A percentile compares a stretch with the other conserved stretches of the same genome.
Evolutionary conservation across 2,888 invertebrate genomes (phyloP).

Genomic region (Endomychus coccineus): DNA sequence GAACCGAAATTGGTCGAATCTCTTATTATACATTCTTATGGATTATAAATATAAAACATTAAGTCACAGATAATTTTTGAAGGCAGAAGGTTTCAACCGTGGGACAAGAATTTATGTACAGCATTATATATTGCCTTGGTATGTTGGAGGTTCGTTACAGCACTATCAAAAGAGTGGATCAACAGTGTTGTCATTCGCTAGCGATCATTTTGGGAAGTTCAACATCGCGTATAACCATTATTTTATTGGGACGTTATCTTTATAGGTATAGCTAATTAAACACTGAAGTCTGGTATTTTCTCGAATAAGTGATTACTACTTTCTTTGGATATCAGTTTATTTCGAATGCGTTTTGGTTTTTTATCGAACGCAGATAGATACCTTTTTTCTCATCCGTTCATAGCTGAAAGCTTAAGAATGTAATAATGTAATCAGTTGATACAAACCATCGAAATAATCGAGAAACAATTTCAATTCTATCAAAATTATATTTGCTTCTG

Average conservation of each 20-base stretch:
- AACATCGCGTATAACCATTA: no score
- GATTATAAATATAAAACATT: slow-evolving; percentile 27
- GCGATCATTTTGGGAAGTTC: slow-evolving; percentile 20
- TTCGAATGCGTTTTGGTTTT: no score
- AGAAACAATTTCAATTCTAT: no score
- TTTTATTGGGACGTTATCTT: slow-evolving; percentile 6
- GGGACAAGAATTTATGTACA: slow-evolving; percentile 37
- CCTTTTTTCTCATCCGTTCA: no score
- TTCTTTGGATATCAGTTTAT: slow-evolving; percentile 12
- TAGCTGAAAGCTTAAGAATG: no score
- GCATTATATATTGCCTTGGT: slow-evolving; percentile 34
- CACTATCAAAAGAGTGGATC: slow-evolving; percentile 32
- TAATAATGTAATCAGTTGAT: no score
- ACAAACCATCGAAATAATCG: no score
- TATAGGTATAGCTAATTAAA: slow-evolving; percentile 10
- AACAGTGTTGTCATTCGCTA: no score
- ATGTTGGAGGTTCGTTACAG: slow-evolving; percentile 35
- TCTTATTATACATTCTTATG: no score
- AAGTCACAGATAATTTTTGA: slow-evolving; percentile 30
- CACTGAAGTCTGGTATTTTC: slow-evolving; percentile 10
- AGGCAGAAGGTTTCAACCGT: slow-evolving; percentile 32
- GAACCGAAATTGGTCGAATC: no score
- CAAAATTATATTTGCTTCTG: no score
- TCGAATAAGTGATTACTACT: slow-evolving; percentile 9
- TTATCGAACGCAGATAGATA: no score